These are phyloP conservation scores for Epinotia ramella DNA, from an alignment of 2,888 invertebrate species.

Conservation along the genomic window DNA sequence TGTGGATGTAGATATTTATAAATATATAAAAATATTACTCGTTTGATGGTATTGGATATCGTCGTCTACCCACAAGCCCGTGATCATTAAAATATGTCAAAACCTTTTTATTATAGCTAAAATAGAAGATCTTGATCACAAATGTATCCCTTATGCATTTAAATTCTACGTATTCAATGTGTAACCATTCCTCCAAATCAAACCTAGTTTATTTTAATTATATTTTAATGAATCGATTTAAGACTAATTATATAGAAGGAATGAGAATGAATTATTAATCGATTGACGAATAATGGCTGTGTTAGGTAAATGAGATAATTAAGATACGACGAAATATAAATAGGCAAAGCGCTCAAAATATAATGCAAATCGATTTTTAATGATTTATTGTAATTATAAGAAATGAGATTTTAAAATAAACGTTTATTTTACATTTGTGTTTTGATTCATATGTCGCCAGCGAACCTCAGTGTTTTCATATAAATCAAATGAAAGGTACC, in stretches of 20 bases:
- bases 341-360: slow-evolving; percentile 38
- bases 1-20: no score
- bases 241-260: slow-evolving; percentile 30
- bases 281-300: slow-evolving; percentile 69
- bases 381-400: slow-evolving; percentile 21
- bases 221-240: slow-evolving; percentile 52
- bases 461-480: not conserved
- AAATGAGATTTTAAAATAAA: slow-evolving; percentile 45
- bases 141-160: slow-evolving; percentile 16
- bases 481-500: no score
- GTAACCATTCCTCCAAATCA: slow-evolving; percentile 12
- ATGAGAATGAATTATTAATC: slow-evolving; percentile 20
- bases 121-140: not conserved
- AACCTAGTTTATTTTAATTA: slow-evolving; percentile 35
- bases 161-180: slow-evolving; percentile 25
- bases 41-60: no score
- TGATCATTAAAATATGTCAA: not conserved
- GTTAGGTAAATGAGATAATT: slow-evolving; percentile 55
- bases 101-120: not conserved
- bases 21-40: no score
- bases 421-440: slow-evolving; percentile 50
- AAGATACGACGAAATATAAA: slow-evolving; percentile 48
- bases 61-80: not conserved
- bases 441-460: slow-evolving; percentile 15
- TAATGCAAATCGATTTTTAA: slow-evolving; percentile 24